Evolutionary conservation across 2,888 invertebrate species (phyloP).

Genomic region (Eupeodes luniger): DNA sequence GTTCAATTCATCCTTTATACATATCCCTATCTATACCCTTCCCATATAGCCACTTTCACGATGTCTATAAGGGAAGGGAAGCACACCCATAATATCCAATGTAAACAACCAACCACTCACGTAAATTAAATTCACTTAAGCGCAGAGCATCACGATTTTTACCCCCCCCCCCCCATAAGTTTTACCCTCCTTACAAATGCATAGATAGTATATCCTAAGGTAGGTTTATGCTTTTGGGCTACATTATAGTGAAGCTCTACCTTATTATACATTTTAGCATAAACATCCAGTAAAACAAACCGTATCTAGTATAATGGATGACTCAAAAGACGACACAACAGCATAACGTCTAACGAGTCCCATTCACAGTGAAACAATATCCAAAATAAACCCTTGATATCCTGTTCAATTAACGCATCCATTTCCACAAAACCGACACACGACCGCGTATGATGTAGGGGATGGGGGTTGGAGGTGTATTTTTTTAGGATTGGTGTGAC

Average conservation of each 20-base stretch:
- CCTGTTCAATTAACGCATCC: conserved; percentile 69
- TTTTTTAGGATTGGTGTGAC: conserved; percentile 7
- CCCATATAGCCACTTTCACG: neutral
- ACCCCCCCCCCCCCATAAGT: neutral
- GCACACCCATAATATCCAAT: conserved; percentile 58
- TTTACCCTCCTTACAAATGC: conserved; percentile 37
- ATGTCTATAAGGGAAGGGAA: neutral
- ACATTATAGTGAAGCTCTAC: conserved; percentile 27
- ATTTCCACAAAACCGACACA: neutral
- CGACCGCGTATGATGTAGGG: neutral
- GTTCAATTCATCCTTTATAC: neutral
- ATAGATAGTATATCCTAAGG: conserved; percentile 3
- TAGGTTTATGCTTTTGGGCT: conserved; percentile 7
- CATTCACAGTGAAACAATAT: conserved; percentile 47
- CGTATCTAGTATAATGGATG: neutral
- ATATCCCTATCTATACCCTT: neutral
- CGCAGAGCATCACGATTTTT: conserved; percentile 30
- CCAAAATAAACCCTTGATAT: conserved; percentile 53
- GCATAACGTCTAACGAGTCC: neutral
- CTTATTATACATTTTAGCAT: conserved; percentile 62
- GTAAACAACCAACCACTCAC: conserved; percentile 66
- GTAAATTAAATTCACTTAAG: conserved; percentile 75
- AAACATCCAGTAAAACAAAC: conserved; percentile 1
- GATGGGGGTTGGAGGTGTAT: neutral
- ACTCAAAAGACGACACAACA: conserved; percentile 37